Conservation (phyloP, 1,140 invertebrate genomes). For the Temnothorax longispinosus region DNA sequence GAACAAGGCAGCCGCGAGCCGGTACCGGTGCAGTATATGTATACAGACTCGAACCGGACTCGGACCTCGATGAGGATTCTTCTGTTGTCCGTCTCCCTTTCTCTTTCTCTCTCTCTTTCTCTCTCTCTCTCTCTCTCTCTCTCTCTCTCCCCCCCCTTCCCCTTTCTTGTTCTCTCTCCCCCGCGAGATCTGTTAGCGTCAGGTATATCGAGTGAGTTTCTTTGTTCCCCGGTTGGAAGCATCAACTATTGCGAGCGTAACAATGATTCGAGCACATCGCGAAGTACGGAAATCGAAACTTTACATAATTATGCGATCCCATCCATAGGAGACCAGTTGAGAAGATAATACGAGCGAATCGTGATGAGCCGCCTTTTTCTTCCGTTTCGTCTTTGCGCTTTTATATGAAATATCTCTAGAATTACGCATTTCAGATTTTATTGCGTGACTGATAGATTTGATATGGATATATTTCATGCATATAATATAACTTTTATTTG, state of each 20-base stretch:
- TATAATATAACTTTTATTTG: not conserved
- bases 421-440: not conserved
- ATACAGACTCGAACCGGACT: slow-evolving; percentile 8
- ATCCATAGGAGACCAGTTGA: not conserved
- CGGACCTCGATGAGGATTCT: slow-evolving; percentile 23
- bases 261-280: not conserved
- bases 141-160: slow-evolving; percentile 10
- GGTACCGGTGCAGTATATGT: not conserved
- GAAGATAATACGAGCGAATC: not conserved
- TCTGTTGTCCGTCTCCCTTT: slow-evolving; percentile 7
- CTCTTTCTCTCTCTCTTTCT: slow-evolving; percentile 23
- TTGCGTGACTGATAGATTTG: too few relatives aligned
- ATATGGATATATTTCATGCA: not conserved
- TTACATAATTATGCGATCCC: not conserved
- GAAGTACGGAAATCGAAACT: not conserved
- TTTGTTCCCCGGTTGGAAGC: slow-evolving; percentile 19
- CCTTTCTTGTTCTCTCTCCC: not conserved
- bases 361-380: not conserved
- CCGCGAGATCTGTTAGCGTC: slow-evolving; percentile 12
- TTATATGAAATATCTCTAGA: not conserved
- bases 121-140: slow-evolving; percentile 11
- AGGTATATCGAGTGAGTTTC: slow-evolving; percentile 56
- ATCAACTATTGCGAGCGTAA: not conserved
- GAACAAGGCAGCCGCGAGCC: not conserved
- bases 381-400: not conserved